Evolutionary conservation across 2,797 vertebrate species (phyloP).

Genomic region (Malacoctenus gilli): DNA sequence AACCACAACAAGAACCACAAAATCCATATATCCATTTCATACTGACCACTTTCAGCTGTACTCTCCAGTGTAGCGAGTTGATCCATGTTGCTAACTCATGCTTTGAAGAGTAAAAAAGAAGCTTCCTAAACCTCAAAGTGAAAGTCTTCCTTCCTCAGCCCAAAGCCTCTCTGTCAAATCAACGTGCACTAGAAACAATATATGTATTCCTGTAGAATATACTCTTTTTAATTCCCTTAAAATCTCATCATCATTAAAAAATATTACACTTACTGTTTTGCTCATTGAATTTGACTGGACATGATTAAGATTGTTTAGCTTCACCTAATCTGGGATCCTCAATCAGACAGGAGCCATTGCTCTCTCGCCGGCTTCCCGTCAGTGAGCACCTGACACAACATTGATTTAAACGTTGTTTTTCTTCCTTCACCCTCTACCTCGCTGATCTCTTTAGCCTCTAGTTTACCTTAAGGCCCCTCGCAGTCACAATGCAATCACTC

Average conservation of each 20-base stretch:
- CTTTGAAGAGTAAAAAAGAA: constrained; percentile 39
- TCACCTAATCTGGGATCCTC: constrained; percentile 16
- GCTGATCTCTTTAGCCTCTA: not conserved
- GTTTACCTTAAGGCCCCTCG: constrained; percentile 20
- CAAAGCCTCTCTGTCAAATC: not conserved
- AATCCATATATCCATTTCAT: constrained; percentile 63
- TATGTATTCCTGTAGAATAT: too few species aligned
- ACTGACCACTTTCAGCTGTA: constrained; percentile 53
- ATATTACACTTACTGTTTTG: not conserved
- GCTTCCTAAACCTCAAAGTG: constrained; percentile 2
- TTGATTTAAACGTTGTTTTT: constrained; percentile 27
- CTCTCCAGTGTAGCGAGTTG: constrained; percentile 27
- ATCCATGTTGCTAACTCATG: constrained; percentile 26
- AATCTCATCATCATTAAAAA: not conserved
- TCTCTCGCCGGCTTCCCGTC: constrained; percentile 3
- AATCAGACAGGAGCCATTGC: constrained; percentile 1
- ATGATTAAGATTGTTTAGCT: constrained; percentile 6
- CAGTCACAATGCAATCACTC: constrained; percentile 22
- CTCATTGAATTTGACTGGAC: not conserved
- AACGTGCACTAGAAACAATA: too few species aligned
- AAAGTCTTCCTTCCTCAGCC: not conserved
- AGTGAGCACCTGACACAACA: constrained; percentile 14
- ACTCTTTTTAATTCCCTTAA: not conserved
- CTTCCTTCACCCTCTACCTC: constrained; percentile 11
- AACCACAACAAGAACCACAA: constrained; percentile 52